Evolutionary conservation across 2,888 invertebrate genomes (phyloP).

Genomic region (Eupeodes luniger): DNA sequence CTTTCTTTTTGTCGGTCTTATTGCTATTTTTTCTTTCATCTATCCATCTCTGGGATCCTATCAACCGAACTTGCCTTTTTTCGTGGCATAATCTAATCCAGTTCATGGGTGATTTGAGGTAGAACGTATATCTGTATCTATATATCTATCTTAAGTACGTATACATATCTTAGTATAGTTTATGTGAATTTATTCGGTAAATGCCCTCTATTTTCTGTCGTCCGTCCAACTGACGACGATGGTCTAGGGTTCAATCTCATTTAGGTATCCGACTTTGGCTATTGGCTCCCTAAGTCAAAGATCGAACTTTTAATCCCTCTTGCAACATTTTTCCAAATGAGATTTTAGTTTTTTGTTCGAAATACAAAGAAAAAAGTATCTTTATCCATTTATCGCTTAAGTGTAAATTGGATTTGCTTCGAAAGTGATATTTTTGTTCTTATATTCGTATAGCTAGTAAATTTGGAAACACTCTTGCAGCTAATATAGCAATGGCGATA

Average conservation of each 20-base stretch:
- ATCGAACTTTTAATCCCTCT: constrained; percentile 73
- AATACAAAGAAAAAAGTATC: constrained; percentile 63
- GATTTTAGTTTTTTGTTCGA: constrained; percentile 43
- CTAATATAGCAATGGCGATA: constrained; percentile 32
- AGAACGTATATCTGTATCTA: constrained; percentile 30
- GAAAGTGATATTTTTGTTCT: constrained; percentile 41
- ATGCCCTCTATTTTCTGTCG: neutral
- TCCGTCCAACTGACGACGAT: neutral
- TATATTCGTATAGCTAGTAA: constrained; percentile 4
- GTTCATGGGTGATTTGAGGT: constrained; percentile 46
- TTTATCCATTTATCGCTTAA: constrained; percentile 74
- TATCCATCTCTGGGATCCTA: constrained; percentile 27
- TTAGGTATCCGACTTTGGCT: constrained; percentile 63
- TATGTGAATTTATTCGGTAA: constrained; percentile 34
- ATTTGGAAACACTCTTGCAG: constrained; percentile 51
- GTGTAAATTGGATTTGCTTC: constrained; percentile 75
- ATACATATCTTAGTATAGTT: constrained; percentile 25
- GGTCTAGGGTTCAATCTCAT: constrained; percentile 46
- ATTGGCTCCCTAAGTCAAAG: constrained; percentile 70
- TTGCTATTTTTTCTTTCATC: constrained; percentile 34
- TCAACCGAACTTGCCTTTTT: neutral
- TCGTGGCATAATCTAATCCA: constrained; percentile 40
- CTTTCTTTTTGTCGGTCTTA: constrained; percentile 39
- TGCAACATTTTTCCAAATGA: constrained; percentile 66
- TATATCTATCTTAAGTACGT: constrained; percentile 19